These are phyloP conservation scores for Menidia menidia DNA, from an alignment of 2,797 vertebrate species.

Conservation along the genomic window DNA sequence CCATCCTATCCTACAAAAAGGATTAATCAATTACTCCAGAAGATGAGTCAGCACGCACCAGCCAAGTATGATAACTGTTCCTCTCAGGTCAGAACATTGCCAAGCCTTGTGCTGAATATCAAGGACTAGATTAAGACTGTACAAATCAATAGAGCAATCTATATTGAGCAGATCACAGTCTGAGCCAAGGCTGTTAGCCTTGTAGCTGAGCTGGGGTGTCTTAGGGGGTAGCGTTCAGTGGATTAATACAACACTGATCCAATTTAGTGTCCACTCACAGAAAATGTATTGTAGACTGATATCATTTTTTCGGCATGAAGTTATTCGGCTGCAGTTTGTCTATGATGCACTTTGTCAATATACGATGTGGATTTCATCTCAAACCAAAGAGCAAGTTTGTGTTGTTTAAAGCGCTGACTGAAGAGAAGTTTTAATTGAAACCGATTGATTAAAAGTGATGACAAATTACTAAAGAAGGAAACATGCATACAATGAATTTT, in stretches of 20 bases:
- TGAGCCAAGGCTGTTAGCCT: slow-evolving; percentile 60
- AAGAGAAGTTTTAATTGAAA: slow-evolving; percentile 23
- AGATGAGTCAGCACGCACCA: slow-evolving; percentile 73
- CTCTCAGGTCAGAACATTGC: slow-evolving; percentile 70
- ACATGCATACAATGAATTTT: not conserved
- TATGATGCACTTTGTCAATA: slow-evolving; percentile 29
- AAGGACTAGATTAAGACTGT: slow-evolving; percentile 79
- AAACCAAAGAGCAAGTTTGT: slow-evolving; percentile 12
- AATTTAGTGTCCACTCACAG: slow-evolving; percentile 62
- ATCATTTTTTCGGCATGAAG: slow-evolving; percentile 36
- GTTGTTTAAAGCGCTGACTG: slow-evolving; percentile 21
- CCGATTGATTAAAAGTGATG: slow-evolving; percentile 13
- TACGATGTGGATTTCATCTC: slow-evolving; percentile 21
- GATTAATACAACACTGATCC: slow-evolving; percentile 73
- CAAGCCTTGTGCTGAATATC: slow-evolving; percentile 78
- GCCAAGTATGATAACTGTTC: slow-evolving; percentile 71
- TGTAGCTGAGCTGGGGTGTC: slow-evolving; percentile 52
- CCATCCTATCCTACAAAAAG: slow-evolving; percentile 38
- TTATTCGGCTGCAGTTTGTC: slow-evolving; percentile 30
- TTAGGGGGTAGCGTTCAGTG: slow-evolving; percentile 55
- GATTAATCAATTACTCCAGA: slow-evolving; percentile 54
- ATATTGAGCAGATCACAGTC: slow-evolving; percentile 60
- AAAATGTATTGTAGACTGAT: slow-evolving; percentile 37
- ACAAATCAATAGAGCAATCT: slow-evolving; percentile 76
- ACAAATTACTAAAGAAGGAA: slow-evolving; percentile 1